Base-by-base conservation (phyloP, 2,797 vertebrate genomes). In the Macropodus opercularis region DNA sequence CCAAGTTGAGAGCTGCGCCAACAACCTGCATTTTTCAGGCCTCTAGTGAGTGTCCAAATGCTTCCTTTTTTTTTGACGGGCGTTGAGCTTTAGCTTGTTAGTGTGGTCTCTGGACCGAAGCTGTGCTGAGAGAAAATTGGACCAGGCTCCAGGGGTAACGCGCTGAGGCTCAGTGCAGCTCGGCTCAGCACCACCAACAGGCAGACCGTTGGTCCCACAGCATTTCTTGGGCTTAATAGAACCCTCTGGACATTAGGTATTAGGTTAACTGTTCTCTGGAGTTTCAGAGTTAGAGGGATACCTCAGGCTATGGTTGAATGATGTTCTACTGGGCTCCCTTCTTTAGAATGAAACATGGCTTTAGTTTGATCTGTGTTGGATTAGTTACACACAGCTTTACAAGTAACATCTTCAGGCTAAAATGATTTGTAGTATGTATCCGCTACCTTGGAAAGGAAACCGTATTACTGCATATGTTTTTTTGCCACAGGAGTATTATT, bases 21-120 rank as follows among this genome's bases (percentile, higher is more conserved):
- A 83, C 73, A 71, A 73, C 70, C 66, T 79, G 79, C 71, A 80
- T 86, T 90, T 87, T 87, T 87, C 76, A 78, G 75, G 78, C 77
- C 88, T 68, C 85, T 56, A 74, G 84, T 70, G 86, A 85, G 73
- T 60, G 52, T 72, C 86, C 82, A 80, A 88, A 88, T 80, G 86
- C 69, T 79, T 80, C 75, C 63, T 72, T 59, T 63, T 73, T 71
- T 58, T 65, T 75, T 71, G 77, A 75, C 23, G 24, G 65, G 73
- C 22, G 19, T 64, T 57, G 69, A 80, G 74, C 75, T 76, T 71
- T 26, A 61, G 83, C 87, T 87, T 87, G 89, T 89, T 89, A 86
- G 87, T 81, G 80, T 81, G 86, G 67, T 89, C 85, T 85, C 72
- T 84, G 75, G 78, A 87, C 85, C 81, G 51, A 63, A 80, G 72